These are phyloP conservation scores for Hyles vespertilio DNA, from an alignment of 1,140 invertebrate genomes.

Conservation along the genomic window DNA sequence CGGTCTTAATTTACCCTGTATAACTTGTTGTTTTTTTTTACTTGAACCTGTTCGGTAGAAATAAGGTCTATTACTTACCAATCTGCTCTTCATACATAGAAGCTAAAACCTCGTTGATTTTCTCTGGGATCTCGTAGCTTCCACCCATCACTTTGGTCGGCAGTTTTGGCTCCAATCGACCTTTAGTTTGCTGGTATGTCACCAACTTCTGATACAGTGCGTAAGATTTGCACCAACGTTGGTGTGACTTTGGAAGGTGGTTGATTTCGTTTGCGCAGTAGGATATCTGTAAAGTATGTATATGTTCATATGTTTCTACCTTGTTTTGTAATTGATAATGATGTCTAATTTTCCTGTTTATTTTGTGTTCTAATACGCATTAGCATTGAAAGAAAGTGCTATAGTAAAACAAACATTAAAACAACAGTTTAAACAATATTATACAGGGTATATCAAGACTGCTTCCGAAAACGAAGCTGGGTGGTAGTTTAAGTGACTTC, in stretches of 20 bases:
- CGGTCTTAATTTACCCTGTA: too few relatives aligned
- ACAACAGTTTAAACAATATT: too few relatives aligned
- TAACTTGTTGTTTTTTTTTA: background rate
- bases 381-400: too few relatives aligned
- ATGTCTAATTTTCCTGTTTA: too few relatives aligned
- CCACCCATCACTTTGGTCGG: constrained; percentile 69
- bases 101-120: constrained; percentile 71
- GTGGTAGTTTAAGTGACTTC: too few relatives aligned
- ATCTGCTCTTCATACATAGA: constrained; percentile 71
- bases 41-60: too few relatives aligned
- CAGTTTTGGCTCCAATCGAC: constrained; percentile 75
- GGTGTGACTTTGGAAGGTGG: constrained; percentile 65
- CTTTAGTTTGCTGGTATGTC: constrained; percentile 72
- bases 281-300: constrained; percentile 52
- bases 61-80: constrained; percentile 38
- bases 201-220: constrained; percentile 75
- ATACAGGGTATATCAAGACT: too few relatives aligned
- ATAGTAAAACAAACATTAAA: too few relatives aligned
- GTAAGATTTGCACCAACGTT: constrained; percentile 75
- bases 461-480: too few relatives aligned
- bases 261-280: constrained; percentile 67
- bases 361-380: too few relatives aligned
- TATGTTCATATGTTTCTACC: too few relatives aligned
- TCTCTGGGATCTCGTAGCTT: constrained; percentile 56
- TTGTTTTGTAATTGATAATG: too few relatives aligned